Conservation (phyloP, 1,140 invertebrate species). For the Hypothenemus hampei region DNA sequence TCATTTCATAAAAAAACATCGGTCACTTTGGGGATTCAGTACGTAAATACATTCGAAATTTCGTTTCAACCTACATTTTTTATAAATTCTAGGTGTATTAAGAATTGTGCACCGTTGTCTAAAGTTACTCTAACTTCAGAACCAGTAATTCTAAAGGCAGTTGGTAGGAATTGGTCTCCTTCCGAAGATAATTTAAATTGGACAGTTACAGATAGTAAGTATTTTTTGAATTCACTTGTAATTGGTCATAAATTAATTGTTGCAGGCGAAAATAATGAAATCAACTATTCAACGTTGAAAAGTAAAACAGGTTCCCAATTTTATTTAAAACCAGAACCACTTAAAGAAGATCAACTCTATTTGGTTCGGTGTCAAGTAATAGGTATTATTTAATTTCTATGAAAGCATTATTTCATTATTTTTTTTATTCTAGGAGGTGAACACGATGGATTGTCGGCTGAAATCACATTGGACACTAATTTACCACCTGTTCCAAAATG, state of each 20-base stretch:
- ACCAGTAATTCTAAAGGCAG: neutral
- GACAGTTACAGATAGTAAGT: neutral
- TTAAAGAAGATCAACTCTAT: neutral
- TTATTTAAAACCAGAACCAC: neutral
- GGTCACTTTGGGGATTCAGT: neutral
- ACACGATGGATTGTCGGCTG: neutral
- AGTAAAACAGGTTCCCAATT: neutral
- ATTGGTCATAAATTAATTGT: neutral
- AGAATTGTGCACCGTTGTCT: neutral
- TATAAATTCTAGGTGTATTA: slow-evolving; percentile 1
- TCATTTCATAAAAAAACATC: neutral
- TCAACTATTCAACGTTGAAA: neutral
- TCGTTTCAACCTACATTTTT: neutral
- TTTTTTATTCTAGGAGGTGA: neutral
- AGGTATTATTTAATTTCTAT: neutral
- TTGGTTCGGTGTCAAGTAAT: neutral
- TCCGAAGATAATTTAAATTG: neutral
- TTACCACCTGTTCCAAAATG: neutral
- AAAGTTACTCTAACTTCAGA: neutral
- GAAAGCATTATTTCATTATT: neutral
- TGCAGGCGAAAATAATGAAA: slow-evolving; percentile 1
- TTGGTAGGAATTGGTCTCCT: neutral
- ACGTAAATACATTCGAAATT: neutral
- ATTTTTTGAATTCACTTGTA: neutral
- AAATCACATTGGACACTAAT: neutral